These are phyloP conservation scores for Synanthedon formicaeformis DNA, from an alignment of 2,888 invertebrate species.

Conservation along the genomic window DNA sequence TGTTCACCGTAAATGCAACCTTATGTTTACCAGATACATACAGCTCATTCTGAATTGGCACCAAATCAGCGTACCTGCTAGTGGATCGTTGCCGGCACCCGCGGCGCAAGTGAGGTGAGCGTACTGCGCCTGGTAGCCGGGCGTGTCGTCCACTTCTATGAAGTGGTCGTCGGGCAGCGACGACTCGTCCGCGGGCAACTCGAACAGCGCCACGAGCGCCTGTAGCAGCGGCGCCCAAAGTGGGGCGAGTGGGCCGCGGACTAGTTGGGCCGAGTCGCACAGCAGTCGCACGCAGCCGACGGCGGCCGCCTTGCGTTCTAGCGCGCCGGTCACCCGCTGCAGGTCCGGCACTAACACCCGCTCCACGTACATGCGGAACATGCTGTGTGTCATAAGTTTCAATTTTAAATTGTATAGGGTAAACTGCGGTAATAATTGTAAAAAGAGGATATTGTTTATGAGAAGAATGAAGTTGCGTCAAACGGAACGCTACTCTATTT, in stretches of 20 bases:
- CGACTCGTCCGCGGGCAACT: conserved; percentile 87
- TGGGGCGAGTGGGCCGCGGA: conserved; percentile 65
- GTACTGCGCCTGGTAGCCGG: conserved; percentile 89
- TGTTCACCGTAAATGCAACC: no score
- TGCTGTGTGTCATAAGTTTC: conserved; percentile 57
- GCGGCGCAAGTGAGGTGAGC: conserved; percentile 89
- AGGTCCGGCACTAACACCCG: conserved; percentile 88
- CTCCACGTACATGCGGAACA: conserved; percentile 97
- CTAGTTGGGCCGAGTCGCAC: conserved; percentile 79
- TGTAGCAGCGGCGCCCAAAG: conserved; percentile 74
- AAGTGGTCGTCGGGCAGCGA: conserved; percentile 87
- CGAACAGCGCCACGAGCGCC: conserved; percentile 87
- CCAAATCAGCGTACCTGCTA: conserved; percentile 64
- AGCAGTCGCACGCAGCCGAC: conserved; percentile 90
- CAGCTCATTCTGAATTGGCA: no score
- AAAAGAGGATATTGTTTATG: no score
- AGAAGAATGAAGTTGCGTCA: no score
- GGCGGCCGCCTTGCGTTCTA: conserved; percentile 91
- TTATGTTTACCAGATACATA: no score
- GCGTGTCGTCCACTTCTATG: conserved; percentile 87
- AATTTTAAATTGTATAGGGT: background rate
- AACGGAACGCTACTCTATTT: no score
- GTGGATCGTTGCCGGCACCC: conserved; percentile 79
- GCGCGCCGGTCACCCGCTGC: conserved; percentile 84
- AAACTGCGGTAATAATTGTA: no score